phyloP scores from a whole-genome alignment of 2,797 vertebrate genomes.

The Buceros bicornis region DNA sequence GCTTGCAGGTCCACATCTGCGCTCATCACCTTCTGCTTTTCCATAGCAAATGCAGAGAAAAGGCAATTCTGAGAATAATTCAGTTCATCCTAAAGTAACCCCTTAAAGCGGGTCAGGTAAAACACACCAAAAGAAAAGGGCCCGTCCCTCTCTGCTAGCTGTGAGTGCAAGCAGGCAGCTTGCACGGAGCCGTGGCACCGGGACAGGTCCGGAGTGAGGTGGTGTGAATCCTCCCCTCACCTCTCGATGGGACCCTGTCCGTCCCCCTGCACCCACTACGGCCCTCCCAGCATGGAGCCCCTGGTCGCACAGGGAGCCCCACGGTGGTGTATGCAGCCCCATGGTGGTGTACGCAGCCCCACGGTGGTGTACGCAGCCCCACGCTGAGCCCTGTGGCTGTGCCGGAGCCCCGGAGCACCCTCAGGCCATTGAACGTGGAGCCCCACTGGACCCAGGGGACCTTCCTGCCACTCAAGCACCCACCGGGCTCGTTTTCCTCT shows the following conservation, averaged over 20 bases:
- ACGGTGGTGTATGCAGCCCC: neutral
- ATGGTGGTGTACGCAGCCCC: rapidly evolving
- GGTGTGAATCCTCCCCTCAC: rapidly evolving
- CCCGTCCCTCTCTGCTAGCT: neutral
- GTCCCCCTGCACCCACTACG: rapidly evolving
- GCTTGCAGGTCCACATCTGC: neutral
- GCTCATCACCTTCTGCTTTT: neutral
- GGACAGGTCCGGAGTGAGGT: rapidly evolving
- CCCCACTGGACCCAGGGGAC: rapidly evolving
- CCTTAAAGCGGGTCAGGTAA: neutral
- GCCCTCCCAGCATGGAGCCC: neutral
- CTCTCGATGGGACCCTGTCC: rapidly evolving
- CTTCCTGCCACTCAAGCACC: neutral
- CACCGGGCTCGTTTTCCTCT: neutral
- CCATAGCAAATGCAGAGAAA: neutral
- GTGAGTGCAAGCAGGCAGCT: neutral
- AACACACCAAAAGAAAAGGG: neutral
- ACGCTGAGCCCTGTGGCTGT: neutral
- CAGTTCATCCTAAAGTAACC: neutral
- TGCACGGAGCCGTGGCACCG: rapidly evolving
- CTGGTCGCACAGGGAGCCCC: neutral
- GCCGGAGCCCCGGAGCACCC: rapidly evolving
- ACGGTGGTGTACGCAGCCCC: too few relatives aligned
- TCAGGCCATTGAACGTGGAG: neutral
- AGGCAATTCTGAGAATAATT: neutral